These are phyloP conservation scores for Ectemnius cavifrons DNA, from an alignment of 2,888 invertebrate species.

Conservation along the genomic window DNA sequence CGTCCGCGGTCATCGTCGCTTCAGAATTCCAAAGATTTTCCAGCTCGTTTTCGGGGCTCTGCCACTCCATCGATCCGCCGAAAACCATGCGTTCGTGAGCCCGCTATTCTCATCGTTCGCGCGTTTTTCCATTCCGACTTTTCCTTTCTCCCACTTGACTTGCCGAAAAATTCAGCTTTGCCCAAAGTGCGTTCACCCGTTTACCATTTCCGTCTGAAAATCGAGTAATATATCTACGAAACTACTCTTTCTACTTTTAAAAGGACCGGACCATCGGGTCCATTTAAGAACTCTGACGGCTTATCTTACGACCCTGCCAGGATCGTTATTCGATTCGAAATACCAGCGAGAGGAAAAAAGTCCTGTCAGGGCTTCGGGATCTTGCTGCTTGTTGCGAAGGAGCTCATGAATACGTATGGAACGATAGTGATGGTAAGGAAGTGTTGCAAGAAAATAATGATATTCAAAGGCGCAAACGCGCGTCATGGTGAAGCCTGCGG, in stretches of 20 bases:
- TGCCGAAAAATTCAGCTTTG: too few species aligned
- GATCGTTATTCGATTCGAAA: slow-evolving; percentile 36
- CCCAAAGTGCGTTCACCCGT: too few species aligned
- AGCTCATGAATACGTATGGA: slow-evolving; percentile 44
- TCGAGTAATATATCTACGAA: too few species aligned
- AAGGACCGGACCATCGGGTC: too few species aligned
- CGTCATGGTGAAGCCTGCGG: neutral
- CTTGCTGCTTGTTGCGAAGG: slow-evolving; percentile 21
- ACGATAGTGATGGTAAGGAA: slow-evolving; percentile 13
- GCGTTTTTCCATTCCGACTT: too few species aligned
- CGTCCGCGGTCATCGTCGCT: slow-evolving; percentile 44
- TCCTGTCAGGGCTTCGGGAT: neutral
- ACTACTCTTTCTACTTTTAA: too few species aligned
- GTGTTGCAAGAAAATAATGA: slow-evolving; percentile 44
- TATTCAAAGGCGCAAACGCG: slow-evolving; percentile 42
- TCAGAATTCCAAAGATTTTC: slow-evolving; percentile 48
- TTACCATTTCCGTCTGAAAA: too few species aligned
- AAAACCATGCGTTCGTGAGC: neutral
- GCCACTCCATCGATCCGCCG: neutral
- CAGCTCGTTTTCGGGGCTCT: slow-evolving; percentile 22
- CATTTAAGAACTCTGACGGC: neutral
- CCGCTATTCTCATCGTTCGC: too few species aligned
- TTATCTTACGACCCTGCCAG: neutral
- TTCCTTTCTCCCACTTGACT: too few species aligned
- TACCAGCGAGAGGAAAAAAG: slow-evolving; percentile 21